Percentiles rank a stretch among this genome's conserved stretches.
Evolutionary conservation across 2,888 invertebrate species (phyloP).

Genomic region (Hemaris fuciformis): DNA sequence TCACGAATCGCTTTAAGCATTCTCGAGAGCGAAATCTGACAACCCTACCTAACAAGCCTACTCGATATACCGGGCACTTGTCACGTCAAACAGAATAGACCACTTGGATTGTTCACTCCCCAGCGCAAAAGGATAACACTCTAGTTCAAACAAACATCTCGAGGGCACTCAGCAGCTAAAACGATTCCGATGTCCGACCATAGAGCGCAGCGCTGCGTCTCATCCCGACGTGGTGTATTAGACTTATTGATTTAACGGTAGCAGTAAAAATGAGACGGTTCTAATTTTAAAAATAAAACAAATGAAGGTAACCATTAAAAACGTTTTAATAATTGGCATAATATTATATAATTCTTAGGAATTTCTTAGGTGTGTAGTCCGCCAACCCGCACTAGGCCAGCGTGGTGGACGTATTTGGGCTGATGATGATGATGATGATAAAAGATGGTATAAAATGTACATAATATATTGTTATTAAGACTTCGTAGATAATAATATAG

Average conservation of each 20-base stretch:
- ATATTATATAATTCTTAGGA: too few species aligned
- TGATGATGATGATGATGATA: too few species aligned
- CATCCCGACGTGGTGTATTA: not conserved
- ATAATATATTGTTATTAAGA: too few species aligned
- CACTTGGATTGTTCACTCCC: not conserved
- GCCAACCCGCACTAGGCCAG: too few species aligned
- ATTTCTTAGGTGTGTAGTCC: too few species aligned
- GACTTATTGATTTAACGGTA: not conserved
- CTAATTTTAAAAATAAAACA: not conserved
- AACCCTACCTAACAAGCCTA: not conserved
- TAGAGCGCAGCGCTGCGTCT: slow-evolving; percentile 1
- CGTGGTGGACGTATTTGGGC: too few species aligned
- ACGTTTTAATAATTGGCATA: too few species aligned
- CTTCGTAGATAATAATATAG: too few species aligned
- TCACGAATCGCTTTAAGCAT: too few species aligned
- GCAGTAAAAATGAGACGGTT: not conserved
- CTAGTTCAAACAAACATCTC: slow-evolving; percentile 44
- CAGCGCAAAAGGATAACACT: slow-evolving; percentile 35
- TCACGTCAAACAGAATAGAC: not conserved
- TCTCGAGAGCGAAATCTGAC: not conserved
- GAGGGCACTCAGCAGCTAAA: slow-evolving; percentile 63
- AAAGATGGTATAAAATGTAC: too few species aligned
- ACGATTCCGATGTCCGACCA: slow-evolving; percentile 62
- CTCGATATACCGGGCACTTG: slow-evolving; percentile 4
- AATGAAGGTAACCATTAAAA: too few species aligned